These are phyloP conservation scores for Tachina lurida DNA, from an alignment of 2,888 invertebrate species.

Conservation along the genomic window DNA sequence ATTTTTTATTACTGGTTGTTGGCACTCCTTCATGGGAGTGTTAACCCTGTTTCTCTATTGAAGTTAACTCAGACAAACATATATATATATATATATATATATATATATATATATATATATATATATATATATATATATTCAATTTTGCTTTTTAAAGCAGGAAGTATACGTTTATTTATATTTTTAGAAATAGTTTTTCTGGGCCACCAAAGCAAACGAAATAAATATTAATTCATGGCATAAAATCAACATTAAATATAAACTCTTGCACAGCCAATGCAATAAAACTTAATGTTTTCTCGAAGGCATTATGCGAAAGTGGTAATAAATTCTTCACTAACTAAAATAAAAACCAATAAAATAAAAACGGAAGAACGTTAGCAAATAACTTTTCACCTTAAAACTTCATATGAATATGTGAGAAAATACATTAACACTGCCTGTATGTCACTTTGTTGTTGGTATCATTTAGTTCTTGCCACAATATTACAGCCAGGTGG, in stretches of 20 bases:
- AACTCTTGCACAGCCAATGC: slow-evolving; percentile 6
- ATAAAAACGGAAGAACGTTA: not conserved
- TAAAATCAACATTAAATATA: slow-evolving; percentile 43
- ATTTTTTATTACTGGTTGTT: not conserved
- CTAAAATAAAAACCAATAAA: not conserved
- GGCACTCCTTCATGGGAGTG: not conserved
- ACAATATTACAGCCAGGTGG: slow-evolving; percentile 5
- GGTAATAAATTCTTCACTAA: slow-evolving; percentile 33
- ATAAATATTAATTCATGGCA: slow-evolving; percentile 48
- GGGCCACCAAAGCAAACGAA: slow-evolving; percentile 28
- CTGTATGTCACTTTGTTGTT: not conserved
- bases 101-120: too few species aligned
- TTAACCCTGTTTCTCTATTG: slow-evolving; percentile 8
- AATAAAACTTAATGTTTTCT: slow-evolving; percentile 32
- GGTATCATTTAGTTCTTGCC: not conserved
- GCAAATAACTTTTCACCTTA: slow-evolving; percentile 14
- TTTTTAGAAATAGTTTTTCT: slow-evolving; percentile 11
- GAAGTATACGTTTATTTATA: slow-evolving; percentile 48
- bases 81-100: too few species aligned
- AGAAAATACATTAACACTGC: slow-evolving; percentile 1
- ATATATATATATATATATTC: too few species aligned
- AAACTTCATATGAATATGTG: slow-evolving; percentile 16
- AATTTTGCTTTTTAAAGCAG: slow-evolving; percentile 13
- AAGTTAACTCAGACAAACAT: not conserved
- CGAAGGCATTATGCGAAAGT: not conserved